These are phyloP conservation scores for Myotis pilosus DNA, from an alignment of 2,797 vertebrate species.

Conservation along the genomic window DNA sequence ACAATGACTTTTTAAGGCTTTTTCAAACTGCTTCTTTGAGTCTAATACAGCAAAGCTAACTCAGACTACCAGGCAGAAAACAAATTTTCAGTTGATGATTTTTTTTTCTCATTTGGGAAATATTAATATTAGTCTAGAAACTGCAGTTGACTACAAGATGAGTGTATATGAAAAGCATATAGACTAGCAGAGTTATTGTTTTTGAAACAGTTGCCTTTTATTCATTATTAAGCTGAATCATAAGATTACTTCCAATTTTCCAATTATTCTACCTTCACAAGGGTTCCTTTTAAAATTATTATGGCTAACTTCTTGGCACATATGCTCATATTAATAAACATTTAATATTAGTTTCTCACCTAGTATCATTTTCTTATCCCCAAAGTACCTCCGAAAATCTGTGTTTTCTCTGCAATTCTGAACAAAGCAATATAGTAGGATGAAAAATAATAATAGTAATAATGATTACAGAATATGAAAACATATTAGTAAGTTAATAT, in stretches of 20 bases:
- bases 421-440: background rate
- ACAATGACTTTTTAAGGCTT: constrained; percentile 57
- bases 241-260: background rate
- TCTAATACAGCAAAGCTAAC: constrained; percentile 56
- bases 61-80: constrained; percentile 17
- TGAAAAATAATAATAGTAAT: background rate
- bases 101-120: constrained; percentile 33
- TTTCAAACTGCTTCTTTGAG: constrained; percentile 62
- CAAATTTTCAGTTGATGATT: constrained; percentile 48
- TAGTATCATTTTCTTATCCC: background rate
- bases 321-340: background rate
- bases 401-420: background rate
- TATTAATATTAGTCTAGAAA: constrained; percentile 34
- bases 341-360: background rate
- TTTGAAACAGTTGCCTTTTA: background rate
- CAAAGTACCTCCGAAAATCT: background rate
- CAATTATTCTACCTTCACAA: background rate
- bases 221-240: background rate
- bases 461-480: background rate
- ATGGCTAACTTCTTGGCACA: background rate
- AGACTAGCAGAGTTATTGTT: background rate
- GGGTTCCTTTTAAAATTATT: background rate
- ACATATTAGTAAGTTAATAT: too few relatives aligned
- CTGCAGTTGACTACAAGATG: background rate
- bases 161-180: background rate